Percentiles rank a stretch among this genome's conserved stretches.
These are phyloP conservation scores for Frieseomelitta varia DNA, from an alignment of 1,140 invertebrate genomes.

Conservation along the genomic window DNA sequence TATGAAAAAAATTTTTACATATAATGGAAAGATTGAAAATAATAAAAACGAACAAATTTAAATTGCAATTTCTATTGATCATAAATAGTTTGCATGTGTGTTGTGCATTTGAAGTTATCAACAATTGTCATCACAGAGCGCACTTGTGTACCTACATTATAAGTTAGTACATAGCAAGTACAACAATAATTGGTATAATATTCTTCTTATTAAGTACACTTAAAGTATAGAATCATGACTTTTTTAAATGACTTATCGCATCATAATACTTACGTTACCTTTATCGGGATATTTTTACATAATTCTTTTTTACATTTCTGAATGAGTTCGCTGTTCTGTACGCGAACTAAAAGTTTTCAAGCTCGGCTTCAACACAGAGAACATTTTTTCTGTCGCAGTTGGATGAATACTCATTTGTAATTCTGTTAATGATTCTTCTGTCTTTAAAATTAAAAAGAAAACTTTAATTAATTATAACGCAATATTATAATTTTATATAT, in stretches of 20 bases:
- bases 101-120: conserved; percentile 27
- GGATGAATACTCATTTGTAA: conserved; percentile 86
- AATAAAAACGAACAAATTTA: conserved; percentile 20
- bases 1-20: background rate
- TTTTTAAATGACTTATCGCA: conserved; percentile 17
- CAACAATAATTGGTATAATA: conserved; percentile 24
- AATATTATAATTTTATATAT: conserved; percentile 9
- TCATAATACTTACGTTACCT: conserved; percentile 32
- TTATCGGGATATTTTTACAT: conserved; percentile 13
- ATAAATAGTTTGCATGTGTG: conserved; percentile 28
- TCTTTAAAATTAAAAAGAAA: conserved; percentile 77
- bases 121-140: conserved; percentile 27
- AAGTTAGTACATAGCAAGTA: conserved; percentile 19
- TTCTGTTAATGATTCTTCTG: conserved; percentile 86
- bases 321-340: conserved; percentile 70
- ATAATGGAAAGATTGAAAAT: conserved; percentile 9
- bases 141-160: conserved; percentile 28
- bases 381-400: conserved; percentile 81
- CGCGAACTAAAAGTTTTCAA: conserved; percentile 73
- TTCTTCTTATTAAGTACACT: conserved; percentile 7
- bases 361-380: conserved; percentile 79
- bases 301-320: conserved; percentile 73
- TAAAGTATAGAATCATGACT: conserved; percentile 18
- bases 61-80: conserved; percentile 19
- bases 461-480: background rate